These are phyloP conservation scores for Cliona cf. orientalis DNA, from an alignment of 37 sponge, comb jelly and placozoan species.

Conservation along the genomic window DNA sequence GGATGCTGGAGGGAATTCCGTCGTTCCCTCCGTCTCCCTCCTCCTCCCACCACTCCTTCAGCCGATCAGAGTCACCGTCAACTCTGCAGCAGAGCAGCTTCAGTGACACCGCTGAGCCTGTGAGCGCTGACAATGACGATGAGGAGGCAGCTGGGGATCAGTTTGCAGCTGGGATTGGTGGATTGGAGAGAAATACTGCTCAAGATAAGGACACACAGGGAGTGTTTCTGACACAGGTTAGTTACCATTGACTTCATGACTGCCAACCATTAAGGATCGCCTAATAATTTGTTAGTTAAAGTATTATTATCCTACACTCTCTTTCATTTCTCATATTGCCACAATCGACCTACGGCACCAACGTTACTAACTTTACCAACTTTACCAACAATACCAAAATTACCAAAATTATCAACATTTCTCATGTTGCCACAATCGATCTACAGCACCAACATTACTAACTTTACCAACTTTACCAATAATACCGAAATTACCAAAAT, in stretches of 20 bases:
- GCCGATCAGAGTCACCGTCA: neutral
- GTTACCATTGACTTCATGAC: neutral
- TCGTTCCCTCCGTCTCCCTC: conserved; percentile 17
- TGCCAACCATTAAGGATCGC: too few relatives aligned
- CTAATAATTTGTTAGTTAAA: too few relatives aligned
- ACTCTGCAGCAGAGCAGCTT: neutral
- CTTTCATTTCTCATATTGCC: too few relatives aligned
- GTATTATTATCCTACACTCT: too few relatives aligned
- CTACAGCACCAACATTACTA: too few relatives aligned
- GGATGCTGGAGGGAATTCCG: neutral
- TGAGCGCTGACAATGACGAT: neutral
- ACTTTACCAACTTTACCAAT: too few relatives aligned
- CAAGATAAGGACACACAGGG: conserved; percentile 9
- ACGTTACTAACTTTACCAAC: too few relatives aligned
- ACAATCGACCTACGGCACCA: too few relatives aligned
- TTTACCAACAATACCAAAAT: too few relatives aligned
- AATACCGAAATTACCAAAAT: too few relatives aligned
- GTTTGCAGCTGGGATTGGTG: neutral
- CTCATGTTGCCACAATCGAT: too few relatives aligned
- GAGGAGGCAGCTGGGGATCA: conserved; percentile 10
- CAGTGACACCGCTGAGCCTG: neutral
- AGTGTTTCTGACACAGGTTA: conserved; percentile 81
- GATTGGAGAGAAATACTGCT: neutral
- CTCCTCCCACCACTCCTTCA: neutral
- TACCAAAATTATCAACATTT: too few relatives aligned